Conservation (phyloP, 2,113 vertebrate species). For the Microcebus tavaratra region DNA sequence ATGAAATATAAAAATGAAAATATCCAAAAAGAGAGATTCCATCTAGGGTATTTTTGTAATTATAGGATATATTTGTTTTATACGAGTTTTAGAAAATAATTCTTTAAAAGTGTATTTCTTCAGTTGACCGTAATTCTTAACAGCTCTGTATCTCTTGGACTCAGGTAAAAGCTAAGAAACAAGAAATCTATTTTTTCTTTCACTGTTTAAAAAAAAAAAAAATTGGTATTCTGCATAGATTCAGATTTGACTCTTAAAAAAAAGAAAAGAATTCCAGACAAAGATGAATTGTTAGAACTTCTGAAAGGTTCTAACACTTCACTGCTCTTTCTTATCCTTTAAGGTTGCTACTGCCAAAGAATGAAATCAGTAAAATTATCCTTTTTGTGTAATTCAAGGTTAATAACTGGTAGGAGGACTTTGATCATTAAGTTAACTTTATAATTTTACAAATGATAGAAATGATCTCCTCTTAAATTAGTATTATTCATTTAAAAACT, state of each 20-base stretch:
- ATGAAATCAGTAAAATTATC: neutral
- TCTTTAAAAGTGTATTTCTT: neutral
- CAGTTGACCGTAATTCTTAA: neutral
- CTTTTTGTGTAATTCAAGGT: neutral
- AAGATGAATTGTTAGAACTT: conserved; percentile 34
- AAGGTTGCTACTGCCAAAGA: neutral
- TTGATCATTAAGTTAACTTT: neutral
- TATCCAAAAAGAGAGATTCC: neutral
- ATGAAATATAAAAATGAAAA: neutral
- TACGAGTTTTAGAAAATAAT: neutral
- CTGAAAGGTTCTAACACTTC: neutral
- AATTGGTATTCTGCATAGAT: neutral
- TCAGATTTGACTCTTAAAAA: conserved; percentile 25
- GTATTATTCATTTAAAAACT: neutral
- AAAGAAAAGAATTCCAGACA: neutral
- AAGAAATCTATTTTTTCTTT: conserved; percentile 68
- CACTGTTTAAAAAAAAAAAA: conserved; percentile 57
- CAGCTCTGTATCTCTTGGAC: neutral
- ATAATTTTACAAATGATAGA: conserved; percentile 39
- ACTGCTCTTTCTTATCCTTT: neutral
- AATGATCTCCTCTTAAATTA: neutral
- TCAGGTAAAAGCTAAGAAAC: conserved; percentile 55
- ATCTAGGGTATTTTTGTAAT: neutral
- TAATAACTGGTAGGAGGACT: neutral
- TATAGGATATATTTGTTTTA: neutral